Conservation (phyloP, 2,113 vertebrate species). For the Chionodraco myersi region DNA sequence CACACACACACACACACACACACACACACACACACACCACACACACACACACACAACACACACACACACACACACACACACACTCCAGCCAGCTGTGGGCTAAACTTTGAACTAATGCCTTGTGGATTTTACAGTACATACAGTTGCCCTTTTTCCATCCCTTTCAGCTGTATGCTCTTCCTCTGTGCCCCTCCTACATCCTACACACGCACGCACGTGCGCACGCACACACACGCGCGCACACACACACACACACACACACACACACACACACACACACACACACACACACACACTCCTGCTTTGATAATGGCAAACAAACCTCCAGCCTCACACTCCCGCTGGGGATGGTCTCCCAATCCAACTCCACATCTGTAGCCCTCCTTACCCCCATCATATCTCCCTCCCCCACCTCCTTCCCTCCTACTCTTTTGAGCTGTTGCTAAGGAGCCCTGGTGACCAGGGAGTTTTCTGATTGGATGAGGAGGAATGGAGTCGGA, state of each 20-base stretch:
- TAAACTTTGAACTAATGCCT: too few relatives aligned
- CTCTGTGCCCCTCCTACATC: too few relatives aligned
- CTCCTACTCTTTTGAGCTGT: conserved; percentile 72
- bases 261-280: too few relatives aligned
- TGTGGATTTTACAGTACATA: too few relatives aligned
- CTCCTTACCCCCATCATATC: conserved; percentile 15
- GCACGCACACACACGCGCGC: too few relatives aligned
- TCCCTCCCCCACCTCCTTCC: conserved; percentile 37
- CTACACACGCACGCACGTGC: too few relatives aligned
- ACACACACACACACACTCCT: not conserved
- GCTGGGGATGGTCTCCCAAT: conserved; percentile 43
- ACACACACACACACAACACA: too few relatives aligned
- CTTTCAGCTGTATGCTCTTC: too few relatives aligned
- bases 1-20: conserved; percentile 19
- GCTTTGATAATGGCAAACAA: conserved; percentile 66
- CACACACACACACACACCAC: not conserved
- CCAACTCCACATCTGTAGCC: conserved; percentile 39
- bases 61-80: too few relatives aligned
- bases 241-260: too few relatives aligned
- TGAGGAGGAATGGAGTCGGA: conserved; percentile 38
- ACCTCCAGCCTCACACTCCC: conserved; percentile 59
- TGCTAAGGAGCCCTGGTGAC: conserved; percentile 82
- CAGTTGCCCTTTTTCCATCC: too few relatives aligned
- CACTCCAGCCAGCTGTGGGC: too few relatives aligned
- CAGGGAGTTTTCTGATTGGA: conserved; percentile 72